Evolutionary conservation across 2,113 vertebrate genomes (phyloP).

Genomic region (Noturus placidus): DNA sequence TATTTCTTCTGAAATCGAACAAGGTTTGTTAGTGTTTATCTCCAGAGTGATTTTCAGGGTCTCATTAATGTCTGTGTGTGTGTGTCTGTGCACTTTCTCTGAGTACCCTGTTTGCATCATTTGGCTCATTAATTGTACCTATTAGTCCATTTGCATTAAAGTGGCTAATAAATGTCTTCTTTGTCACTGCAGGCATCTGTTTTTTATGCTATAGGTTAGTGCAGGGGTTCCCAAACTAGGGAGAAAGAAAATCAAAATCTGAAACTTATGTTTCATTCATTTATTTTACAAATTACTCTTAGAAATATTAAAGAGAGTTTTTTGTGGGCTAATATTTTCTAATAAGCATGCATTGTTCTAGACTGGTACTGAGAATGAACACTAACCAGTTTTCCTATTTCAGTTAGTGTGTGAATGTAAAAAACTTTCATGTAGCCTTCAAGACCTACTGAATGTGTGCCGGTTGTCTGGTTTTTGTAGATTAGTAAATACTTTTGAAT

Average conservation of each 20-base stretch:
- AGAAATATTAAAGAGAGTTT: neutral
- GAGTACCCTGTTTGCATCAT: neutral
- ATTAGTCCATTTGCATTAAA: constrained; percentile 5
- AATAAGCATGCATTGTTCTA: neutral
- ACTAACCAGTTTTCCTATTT: neutral
- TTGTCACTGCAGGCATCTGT: neutral
- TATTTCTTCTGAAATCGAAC: no score
- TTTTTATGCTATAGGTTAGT: neutral
- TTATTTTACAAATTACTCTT: neutral
- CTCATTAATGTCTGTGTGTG: constrained; percentile 28
- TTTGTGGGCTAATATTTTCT: neutral
- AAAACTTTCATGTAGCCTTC: no score
- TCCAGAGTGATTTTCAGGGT: neutral
- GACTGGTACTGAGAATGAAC: neutral
- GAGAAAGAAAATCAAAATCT: no score
- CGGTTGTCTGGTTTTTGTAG: no score
- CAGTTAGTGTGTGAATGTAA: no score
- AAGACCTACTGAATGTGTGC: no score
- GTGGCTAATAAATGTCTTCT: constrained; percentile 15
- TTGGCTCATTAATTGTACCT: neutral
- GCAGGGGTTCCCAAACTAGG: neutral
- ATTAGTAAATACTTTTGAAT: no score
- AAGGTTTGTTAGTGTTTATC: neutral
- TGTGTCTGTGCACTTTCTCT: constrained; percentile 5
- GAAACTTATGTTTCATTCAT: neutral